Evolutionary conservation across 2,797 vertebrate genomes (phyloP).

Genomic region (Tiaroga cobitis): DNA sequence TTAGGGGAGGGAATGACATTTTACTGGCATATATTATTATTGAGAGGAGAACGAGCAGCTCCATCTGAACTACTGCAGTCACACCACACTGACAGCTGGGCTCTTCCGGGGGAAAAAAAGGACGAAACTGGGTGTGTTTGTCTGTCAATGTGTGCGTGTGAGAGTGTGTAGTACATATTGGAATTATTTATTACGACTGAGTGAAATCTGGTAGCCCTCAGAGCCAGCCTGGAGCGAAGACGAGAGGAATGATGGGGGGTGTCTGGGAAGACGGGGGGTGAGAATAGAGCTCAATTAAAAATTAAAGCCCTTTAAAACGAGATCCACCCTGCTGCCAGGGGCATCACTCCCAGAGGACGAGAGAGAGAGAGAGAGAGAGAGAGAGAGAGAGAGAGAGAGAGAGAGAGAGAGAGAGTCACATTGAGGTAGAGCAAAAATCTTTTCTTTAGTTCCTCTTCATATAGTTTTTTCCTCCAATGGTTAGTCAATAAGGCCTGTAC

Average conservation of each 20-base stretch:
- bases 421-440: not conserved
- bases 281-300: constrained; percentile 73
- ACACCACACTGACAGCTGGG: constrained; percentile 74
- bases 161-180: constrained; percentile 54
- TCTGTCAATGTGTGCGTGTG: constrained; percentile 46
- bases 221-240: constrained; percentile 50
- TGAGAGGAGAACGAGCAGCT: constrained; percentile 69
- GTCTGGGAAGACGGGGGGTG: constrained; percentile 42
- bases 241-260: constrained; percentile 36
- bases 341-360: constrained; percentile 45
- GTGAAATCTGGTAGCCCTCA: constrained; percentile 72
- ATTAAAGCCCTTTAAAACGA: constrained; percentile 77
- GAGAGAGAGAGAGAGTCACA: constrained; percentile 10
- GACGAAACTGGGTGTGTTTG: constrained; percentile 55
- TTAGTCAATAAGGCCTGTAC: constrained; percentile 14
- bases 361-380: constrained; percentile 23
- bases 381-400: constrained; percentile 12
- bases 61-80: constrained; percentile 68
- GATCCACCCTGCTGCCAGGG: constrained; percentile 68
- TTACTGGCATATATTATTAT: constrained; percentile 82
- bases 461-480: not conserved
- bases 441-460: constrained; percentile 6
- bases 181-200: constrained; percentile 76
- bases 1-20: constrained; percentile 81
- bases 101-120: constrained; percentile 62